Evolutionary conservation across 2,113 vertebrate genomes (phyloP).

Genomic region (Manacus vitellinus): DNA sequence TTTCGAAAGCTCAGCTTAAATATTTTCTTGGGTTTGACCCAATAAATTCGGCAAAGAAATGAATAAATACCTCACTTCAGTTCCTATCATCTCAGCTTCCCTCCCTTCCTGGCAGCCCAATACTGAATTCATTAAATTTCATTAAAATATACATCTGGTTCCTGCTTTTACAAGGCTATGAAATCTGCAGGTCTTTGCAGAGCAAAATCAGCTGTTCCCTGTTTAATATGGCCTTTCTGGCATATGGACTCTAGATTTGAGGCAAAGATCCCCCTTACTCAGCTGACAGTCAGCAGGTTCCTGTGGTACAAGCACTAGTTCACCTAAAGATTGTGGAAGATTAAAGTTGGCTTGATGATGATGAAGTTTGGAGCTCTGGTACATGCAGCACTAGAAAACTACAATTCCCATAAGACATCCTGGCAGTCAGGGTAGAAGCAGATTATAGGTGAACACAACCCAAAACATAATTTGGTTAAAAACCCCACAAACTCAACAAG

Average conservation of each 20-base stretch:
- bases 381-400: background rate
- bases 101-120: conserved; percentile 32
- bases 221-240: background rate
- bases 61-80: conserved; percentile 17
- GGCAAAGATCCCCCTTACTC: background rate
- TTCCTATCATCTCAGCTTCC: conserved; percentile 30
- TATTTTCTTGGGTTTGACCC: background rate
- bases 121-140: conserved; percentile 37
- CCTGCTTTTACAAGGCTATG: conserved; percentile 36
- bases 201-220: conserved; percentile 22
- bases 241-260: background rate
- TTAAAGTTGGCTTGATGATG: background rate
- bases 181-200: background rate
- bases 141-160: conserved; percentile 56
- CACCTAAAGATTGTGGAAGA: background rate
- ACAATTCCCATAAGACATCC: background rate
- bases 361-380: background rate
- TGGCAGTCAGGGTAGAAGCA: background rate
- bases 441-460: background rate
- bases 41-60: conserved; percentile 23
- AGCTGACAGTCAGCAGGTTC: background rate
- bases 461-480: background rate
- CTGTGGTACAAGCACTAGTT: background rate
- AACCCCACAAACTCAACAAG: background rate
- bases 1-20: background rate